A percentile compares a stretch with the other conserved stretches of the same genome.
Evolutionary conservation across 2,113 vertebrate genomes (phyloP).

Genomic region (Camelus bactrianus): DNA sequence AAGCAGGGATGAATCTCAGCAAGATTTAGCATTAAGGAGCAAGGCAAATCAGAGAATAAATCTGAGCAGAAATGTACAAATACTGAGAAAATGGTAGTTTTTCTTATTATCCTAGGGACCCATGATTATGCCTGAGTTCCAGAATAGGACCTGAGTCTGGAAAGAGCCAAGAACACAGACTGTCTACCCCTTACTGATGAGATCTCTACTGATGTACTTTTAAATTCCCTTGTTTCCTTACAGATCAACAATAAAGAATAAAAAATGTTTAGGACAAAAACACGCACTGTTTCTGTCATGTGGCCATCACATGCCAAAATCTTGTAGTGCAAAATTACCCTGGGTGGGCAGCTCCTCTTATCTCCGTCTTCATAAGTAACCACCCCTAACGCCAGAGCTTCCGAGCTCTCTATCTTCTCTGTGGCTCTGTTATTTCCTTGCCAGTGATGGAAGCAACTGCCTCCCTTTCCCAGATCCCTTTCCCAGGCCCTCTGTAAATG

Average conservation of each 20-base stretch:
- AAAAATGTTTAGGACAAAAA: background rate
- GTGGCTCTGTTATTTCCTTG: background rate
- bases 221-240: background rate
- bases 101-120: background rate
- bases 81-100: background rate
- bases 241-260: background rate
- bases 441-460: background rate
- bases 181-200: background rate
- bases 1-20: background rate
- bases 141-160: background rate
- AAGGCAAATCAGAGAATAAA: background rate
- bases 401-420: background rate
- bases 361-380: background rate
- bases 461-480: background rate
- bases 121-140: background rate
- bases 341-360: background rate
- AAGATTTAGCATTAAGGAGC: background rate
- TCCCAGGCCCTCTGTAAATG: background rate
- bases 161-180: background rate
- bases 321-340: background rate
- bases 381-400: background rate
- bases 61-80: background rate
- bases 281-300: background rate
- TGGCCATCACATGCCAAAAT: background rate
- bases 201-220: background rate